Base-by-base conservation (phyloP, 2,113 vertebrate species). In the Bathybates hornii region DNA sequence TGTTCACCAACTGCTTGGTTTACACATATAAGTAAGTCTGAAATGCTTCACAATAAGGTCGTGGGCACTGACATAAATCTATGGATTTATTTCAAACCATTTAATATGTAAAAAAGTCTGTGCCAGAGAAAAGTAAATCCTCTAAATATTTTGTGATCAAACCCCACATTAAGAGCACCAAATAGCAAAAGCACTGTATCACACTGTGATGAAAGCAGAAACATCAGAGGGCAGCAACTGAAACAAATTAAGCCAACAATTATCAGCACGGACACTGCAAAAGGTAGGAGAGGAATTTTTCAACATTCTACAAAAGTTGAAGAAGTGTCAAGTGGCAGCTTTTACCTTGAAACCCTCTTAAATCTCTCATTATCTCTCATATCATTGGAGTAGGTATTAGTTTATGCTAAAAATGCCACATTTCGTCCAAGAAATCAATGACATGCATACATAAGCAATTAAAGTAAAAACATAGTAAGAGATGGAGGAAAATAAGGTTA, bases 401-500 rank as follows among this genome's bases (percentile, higher is more conserved):
- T 16, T 81, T 83, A 34, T 56, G 14, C 19, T 52, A 57, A 45
- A 68, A 85, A 80, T n/a, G 27, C 2, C 29, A 13, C 32, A 66
- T 54, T 78, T 87, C 7, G 17, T 57, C 32, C 14, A 14, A 80
- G 34, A 63, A 68, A 36, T 76, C n/a, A 84, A 61, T 81, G 24
- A 78, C 79, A 8, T 34, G 68, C 48, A 61, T 48, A 81, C 80
- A 87, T 2, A 2, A 87, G 52, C 63, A 84, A 83, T 89, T 83
- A 57, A 17, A 81, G 8, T 91, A 91, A 92, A 88, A 84, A 63
- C 38, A 84, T 68, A 29, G 9, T 59, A 53, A n/a, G 53, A 59
- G 57, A 81, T 53, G 54, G 21, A 19, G 7, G 50, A 52, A 89
- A 88, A 88, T 21, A 84, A 87, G 50, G 81, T 24, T 21, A 36